Conservation (phyloP, 2,113 vertebrate genomes). For the Polypterus bichir region DNA sequence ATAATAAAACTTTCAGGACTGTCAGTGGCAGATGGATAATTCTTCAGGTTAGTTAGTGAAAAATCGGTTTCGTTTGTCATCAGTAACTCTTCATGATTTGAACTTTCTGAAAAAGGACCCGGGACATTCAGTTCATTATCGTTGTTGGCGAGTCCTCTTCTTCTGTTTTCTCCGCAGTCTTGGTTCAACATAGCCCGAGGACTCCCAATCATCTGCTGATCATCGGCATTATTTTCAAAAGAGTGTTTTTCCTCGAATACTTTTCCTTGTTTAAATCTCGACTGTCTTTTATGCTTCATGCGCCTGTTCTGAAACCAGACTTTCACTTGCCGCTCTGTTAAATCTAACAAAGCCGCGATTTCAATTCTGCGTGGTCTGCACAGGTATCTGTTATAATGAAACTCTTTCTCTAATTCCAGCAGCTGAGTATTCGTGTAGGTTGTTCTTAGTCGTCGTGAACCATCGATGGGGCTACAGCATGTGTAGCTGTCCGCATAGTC, state of each 20-base stretch:
- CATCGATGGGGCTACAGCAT: constrained; percentile 8
- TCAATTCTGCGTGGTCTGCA: constrained; percentile 12
- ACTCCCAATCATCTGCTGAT: no score
- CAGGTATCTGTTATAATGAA: constrained; percentile 13
- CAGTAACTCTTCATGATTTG: not conserved
- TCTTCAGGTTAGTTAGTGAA: not conserved
- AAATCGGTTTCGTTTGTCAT: constrained; percentile 6
- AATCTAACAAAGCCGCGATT: constrained; percentile 15
- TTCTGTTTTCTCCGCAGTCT: no score
- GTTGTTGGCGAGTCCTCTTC: not conserved
- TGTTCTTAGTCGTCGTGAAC: constrained; percentile 10
- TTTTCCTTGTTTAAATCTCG: constrained; percentile 12
- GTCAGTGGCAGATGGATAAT: constrained; percentile 6
- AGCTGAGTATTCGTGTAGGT: constrained; percentile 11
- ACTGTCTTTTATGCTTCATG: constrained; percentile 10
- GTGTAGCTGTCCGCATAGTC: constrained; percentile 13
- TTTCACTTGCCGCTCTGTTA: constrained; percentile 15
- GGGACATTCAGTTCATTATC: not conserved
- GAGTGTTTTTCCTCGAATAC: not conserved
- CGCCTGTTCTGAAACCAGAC: constrained; percentile 14
- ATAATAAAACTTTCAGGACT: constrained; percentile 11
- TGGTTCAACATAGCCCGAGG: no score
- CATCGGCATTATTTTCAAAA: no score
- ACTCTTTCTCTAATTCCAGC: constrained; percentile 15
- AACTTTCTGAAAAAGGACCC: not conserved